Conservation (phyloP, 2,797 vertebrate species). For the Melanotaenia trifasciata region DNA sequence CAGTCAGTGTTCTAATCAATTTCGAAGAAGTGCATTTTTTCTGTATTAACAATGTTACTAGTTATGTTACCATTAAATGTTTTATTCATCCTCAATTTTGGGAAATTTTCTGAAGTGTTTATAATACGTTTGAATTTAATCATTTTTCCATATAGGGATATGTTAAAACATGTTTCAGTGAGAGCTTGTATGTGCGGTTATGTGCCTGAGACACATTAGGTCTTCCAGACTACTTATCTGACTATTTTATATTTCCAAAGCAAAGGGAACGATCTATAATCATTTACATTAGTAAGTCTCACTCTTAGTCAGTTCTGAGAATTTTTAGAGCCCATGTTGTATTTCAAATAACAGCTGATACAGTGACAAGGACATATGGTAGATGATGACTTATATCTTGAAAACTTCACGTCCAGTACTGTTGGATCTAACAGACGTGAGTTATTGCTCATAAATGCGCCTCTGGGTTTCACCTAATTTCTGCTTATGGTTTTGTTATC, state of each 20-base stretch:
- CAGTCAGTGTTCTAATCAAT: too few species aligned
- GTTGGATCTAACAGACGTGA: constrained; percentile 1
- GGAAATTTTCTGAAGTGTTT: constrained; percentile 10
- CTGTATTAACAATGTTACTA: not conserved
- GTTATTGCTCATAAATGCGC: constrained; percentile 3
- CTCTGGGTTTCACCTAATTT: constrained; percentile 12
- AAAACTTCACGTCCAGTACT: constrained; percentile 2
- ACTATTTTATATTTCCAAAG: not conserved
- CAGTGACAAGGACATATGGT: not conserved
- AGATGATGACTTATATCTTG: not conserved
- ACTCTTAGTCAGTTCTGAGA: not conserved
- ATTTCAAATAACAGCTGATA: not conserved
- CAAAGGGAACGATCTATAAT: not conserved
- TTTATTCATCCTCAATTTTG: constrained; percentile 2
- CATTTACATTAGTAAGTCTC: constrained; percentile 5
- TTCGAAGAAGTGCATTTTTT: not conserved
- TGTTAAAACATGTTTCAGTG: not conserved
- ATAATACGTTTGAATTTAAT: not conserved
- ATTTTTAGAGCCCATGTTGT: not conserved
- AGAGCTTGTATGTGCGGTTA: not conserved
- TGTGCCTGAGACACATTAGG: not conserved
- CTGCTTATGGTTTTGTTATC: constrained; percentile 18
- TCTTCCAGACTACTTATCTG: not conserved
- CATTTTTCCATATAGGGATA: constrained; percentile 2
- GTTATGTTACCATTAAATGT: constrained; percentile 5